A percentile compares a stretch with the other conserved stretches of the same genome.
Conservation (phyloP, 2,797 vertebrate species). For the Sylvilagus floridanus region DNA sequence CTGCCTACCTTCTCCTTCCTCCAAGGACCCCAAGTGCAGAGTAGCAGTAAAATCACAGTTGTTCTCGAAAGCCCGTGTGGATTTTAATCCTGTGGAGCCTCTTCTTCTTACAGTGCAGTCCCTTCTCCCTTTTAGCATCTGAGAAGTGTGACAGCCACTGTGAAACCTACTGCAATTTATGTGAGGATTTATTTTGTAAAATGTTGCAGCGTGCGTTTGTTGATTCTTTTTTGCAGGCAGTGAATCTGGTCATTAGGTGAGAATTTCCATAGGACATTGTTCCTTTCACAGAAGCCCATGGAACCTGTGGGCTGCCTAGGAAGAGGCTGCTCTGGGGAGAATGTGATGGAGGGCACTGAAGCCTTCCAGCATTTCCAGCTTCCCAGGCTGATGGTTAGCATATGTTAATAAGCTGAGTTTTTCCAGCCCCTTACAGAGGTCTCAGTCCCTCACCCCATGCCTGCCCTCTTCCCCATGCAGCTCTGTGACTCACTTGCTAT, state of each 20-base stretch:
- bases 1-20: slow-evolving; percentile 4
- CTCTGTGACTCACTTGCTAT: slow-evolving; percentile 30
- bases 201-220: not conserved
- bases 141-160: not conserved
- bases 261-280: slow-evolving; percentile 41
- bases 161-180: not conserved
- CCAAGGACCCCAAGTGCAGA: slow-evolving; percentile 31
- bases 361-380: not conserved
- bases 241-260: slow-evolving; percentile 51
- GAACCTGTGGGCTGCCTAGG: slow-evolving; percentile 40
- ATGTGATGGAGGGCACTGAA: slow-evolving; percentile 4
- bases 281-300: slow-evolving; percentile 39
- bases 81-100: slow-evolving; percentile 12
- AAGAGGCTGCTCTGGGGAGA: not conserved
- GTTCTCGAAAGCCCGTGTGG: not conserved
- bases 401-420: slow-evolving; percentile 53
- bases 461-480: not conserved
- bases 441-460: not conserved
- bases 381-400: slow-evolving; percentile 49
- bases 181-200: not conserved
- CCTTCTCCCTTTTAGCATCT: not conserved
- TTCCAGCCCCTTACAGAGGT: slow-evolving; percentile 2
- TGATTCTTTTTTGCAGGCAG: not conserved
- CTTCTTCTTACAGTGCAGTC: not conserved
- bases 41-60: slow-evolving; percentile 17